These are phyloP conservation scores for Ondatra zibethicus DNA, from an alignment of 2,113 vertebrate species.

Conservation along the genomic window DNA sequence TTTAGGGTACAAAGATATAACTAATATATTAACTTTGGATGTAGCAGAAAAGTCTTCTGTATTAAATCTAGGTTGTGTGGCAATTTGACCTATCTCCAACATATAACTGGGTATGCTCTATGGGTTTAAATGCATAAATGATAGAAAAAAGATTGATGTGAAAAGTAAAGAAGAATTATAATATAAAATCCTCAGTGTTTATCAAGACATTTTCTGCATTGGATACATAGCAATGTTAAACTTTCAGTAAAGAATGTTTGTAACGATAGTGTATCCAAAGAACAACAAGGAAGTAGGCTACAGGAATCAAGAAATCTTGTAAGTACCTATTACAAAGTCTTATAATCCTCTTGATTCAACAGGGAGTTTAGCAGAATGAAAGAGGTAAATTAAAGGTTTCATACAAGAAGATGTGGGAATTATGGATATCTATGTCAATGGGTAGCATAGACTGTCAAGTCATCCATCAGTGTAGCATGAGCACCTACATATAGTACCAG, in stretches of 20 bases:
- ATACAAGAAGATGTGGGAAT: background rate
- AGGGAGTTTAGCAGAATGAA: background rate
- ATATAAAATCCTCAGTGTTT: background rate
- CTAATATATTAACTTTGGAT: background rate
- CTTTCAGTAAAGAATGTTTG: background rate
- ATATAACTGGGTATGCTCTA: background rate
- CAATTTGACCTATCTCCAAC: background rate
- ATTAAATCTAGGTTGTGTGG: fast-evolving
- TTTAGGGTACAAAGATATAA: background rate
- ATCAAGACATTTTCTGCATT: background rate
- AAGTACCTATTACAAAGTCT: background rate
- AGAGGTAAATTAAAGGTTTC: background rate
- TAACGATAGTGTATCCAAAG: background rate
- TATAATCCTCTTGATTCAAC: background rate
- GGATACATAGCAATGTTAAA: background rate
- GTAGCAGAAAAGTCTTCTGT: background rate
- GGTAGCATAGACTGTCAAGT: background rate
- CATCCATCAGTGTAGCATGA: background rate
- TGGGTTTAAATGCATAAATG: background rate
- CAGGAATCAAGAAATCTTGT: background rate
- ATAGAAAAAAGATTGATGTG: background rate
- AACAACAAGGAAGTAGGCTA: background rate
- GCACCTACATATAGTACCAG: background rate
- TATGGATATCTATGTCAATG: background rate
- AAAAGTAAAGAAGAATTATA: background rate